These are phyloP conservation scores for Scartelaos histophorus DNA, from an alignment of 2,113 vertebrate genomes.

Conservation along the genomic window DNA sequence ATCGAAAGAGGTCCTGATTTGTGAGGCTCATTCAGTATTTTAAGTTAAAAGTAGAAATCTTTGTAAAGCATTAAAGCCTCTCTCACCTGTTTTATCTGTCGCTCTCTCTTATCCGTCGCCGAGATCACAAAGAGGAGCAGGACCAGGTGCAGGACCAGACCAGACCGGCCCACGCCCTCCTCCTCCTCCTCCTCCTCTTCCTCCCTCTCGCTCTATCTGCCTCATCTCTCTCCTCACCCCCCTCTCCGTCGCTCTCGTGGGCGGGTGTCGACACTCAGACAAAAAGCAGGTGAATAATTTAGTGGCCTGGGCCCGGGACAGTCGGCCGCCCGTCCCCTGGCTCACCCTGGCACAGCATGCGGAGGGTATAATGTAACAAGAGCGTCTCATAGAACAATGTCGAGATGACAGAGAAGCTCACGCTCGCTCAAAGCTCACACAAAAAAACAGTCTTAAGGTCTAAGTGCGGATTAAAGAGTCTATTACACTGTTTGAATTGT, in stretches of 20 bases:
- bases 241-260: background rate
- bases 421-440: background rate
- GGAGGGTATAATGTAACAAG: background rate
- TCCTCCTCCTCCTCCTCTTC: background rate
- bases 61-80: background rate
- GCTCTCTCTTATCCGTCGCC: background rate
- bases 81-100: background rate
- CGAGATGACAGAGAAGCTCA: background rate
- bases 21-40: too few species aligned
- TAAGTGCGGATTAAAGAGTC: background rate
- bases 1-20: too few species aligned
- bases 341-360: background rate
- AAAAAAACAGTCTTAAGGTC: background rate
- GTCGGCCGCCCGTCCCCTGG: background rate
- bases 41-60: background rate
- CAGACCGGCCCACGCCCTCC: background rate
- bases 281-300: conserved; percentile 9
- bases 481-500: background rate
- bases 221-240: background rate
- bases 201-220: background rate
- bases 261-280: background rate
- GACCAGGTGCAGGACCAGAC: background rate
- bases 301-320: background rate
- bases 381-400: background rate
- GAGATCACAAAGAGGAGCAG: background rate